A percentile compares a stretch with the other conserved stretches of the same genome.
These are phyloP conservation scores for Mythimna vitellina DNA, from an alignment of 2,888 invertebrate species.

Conservation along the genomic window DNA sequence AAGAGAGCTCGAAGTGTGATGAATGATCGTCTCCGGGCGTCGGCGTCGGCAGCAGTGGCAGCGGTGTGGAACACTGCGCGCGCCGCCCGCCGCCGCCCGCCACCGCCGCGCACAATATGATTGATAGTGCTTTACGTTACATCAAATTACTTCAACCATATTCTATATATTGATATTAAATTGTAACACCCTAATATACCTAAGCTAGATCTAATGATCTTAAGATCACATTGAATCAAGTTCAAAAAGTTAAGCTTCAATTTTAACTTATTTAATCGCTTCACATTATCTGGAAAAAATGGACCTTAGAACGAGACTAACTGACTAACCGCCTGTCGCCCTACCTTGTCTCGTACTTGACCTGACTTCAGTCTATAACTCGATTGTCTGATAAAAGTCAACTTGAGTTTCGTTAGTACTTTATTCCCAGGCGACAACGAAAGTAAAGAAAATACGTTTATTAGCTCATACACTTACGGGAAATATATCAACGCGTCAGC, in stretches of 20 bases:
- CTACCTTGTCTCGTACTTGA: conserved; percentile 47
- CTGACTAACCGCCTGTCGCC: not conserved
- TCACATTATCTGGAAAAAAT: conserved; percentile 33
- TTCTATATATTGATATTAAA: conserved; percentile 60
- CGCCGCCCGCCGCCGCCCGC: conserved; percentile 66
- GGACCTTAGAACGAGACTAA: conserved; percentile 23
- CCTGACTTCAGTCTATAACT: conserved; percentile 58
- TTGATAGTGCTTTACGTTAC: conserved; percentile 83
- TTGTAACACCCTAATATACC: conserved; percentile 39
- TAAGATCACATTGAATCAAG: conserved; percentile 28
- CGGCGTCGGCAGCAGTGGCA: conserved; percentile 67
- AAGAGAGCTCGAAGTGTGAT: conserved; percentile 87
- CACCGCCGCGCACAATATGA: conserved; percentile 74
- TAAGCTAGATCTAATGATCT: conserved; percentile 42
- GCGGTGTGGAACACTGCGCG: conserved; percentile 79
- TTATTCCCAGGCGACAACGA: conserved; percentile 56
- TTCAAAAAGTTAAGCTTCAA: conserved; percentile 20
- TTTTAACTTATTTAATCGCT: conserved; percentile 37
- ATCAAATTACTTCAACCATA: conserved; percentile 76
- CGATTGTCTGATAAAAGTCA: conserved; percentile 61
- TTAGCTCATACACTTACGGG: conserved; percentile 44
- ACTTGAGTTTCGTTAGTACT: conserved; percentile 49
- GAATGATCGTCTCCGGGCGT: conserved; percentile 77
- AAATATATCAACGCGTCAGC: conserved; percentile 38
- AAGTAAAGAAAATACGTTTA: conserved; percentile 51